phyloP scores from a whole-genome alignment of 2,888 invertebrate genomes.

The Sinotaia quadrata region DNA sequence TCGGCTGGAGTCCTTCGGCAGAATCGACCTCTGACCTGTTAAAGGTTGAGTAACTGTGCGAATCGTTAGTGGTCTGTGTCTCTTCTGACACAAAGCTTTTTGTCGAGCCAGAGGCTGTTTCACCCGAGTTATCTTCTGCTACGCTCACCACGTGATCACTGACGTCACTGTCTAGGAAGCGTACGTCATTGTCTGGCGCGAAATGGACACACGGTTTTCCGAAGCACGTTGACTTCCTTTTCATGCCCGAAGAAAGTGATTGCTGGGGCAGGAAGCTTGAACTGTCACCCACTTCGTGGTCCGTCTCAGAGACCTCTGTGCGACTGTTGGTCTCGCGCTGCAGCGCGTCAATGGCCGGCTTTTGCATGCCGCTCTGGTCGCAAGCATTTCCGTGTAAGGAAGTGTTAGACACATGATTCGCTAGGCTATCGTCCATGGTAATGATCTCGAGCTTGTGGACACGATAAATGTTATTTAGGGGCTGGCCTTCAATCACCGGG shows the following conservation, averaged over 20 bases:
- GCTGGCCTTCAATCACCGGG: not conserved
- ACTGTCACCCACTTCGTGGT: not conserved
- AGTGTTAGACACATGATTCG: not conserved
- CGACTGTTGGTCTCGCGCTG: not conserved
- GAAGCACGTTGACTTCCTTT: not conserved
- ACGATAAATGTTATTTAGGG: not conserved
- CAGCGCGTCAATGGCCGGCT: not conserved
- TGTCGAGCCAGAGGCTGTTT: not conserved
- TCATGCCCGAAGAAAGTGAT: not conserved
- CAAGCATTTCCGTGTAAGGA: not conserved
- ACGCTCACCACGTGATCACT: not conserved
- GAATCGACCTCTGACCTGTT: not conserved
- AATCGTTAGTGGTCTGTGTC: not conserved
- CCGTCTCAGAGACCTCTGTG: not conserved
- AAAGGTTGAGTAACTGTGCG: not conserved
- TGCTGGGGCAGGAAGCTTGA: not conserved
- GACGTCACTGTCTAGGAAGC: conserved; percentile 10
- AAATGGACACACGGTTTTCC: conserved; percentile 5
- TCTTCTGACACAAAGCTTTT: not conserved
- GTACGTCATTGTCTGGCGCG: conserved; percentile 25
- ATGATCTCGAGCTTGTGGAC: conserved; percentile 19
- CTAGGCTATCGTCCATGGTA: not conserved
- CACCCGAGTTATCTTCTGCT: not conserved
- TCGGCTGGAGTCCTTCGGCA: conserved; percentile 19
- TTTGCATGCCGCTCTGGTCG: too few species aligned